Evolutionary conservation across 2,888 invertebrate genomes (phyloP), one percentile per base, ranked within the genome.

Genomic region (Callyntrura sp.): DNA sequence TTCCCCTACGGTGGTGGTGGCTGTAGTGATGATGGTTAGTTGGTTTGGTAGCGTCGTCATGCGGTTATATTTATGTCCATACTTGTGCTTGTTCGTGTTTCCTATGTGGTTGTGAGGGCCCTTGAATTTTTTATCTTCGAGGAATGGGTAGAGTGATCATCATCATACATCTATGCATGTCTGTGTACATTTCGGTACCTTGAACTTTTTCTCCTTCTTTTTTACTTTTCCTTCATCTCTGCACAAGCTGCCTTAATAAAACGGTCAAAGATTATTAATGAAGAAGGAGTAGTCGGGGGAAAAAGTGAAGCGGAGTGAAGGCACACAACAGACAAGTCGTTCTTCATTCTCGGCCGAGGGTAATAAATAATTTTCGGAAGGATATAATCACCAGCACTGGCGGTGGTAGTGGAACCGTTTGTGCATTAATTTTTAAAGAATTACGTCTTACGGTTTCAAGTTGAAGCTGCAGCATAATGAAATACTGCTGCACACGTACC

Each of bases 181-280:
- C n/a, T n/a, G n/a, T n/a, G n/a, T n/a, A n/a, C n/a, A n/a, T n/a
- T n/a, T n/a, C n/a, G 14, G 51, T 48, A 14, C 51, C 48, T 51
- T 23, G 23, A 76, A 51, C 28, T 51, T 14, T 51, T 51, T n/a
- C n/a, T n/a, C n/a, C n/a, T n/a, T 23, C 20, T 76, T 51, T 20
- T 76, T 43, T 48, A 1, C 55, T n/a, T 68, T 55, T 28, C 11
- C 43, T 73, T 20, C 65, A 20, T n/a, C n/a, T n/a, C n/a, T 62
- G 82, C 9, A 23, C 78, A 62, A 65, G 78, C 45, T 81, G 17
- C 70, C n/a, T 45, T 70, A 81, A 81, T 87, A 87, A 86, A 87
- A 87, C 87, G 87, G 87, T 81, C 87, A 87, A 87, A 87, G 70
- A 87, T 87, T 87, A 87, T 87, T 87, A 87, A 87, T 87, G 87